Conservation (phyloP, 2,797 vertebrate genomes). For the Bryconaethiops microstoma region DNA sequence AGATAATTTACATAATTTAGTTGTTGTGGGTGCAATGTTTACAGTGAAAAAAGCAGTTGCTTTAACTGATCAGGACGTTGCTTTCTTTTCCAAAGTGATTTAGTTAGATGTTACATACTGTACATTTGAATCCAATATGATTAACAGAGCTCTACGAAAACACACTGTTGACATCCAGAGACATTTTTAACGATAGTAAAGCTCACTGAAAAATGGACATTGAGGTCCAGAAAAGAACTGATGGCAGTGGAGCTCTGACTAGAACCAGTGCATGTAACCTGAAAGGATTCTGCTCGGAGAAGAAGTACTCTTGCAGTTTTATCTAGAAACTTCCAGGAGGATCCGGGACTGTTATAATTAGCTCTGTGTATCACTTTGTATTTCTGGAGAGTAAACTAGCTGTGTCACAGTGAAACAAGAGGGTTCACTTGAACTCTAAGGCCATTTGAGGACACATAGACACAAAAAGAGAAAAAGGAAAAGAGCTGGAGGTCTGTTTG, state of each 20-base stretch:
- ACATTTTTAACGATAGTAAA: not conserved
- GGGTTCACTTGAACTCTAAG: slow-evolving; percentile 6
- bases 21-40: too few species aligned
- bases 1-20: too few species aligned
- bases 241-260: not conserved
- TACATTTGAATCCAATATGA: not conserved
- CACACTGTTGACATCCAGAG: not conserved
- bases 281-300: not conserved
- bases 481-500: not conserved
- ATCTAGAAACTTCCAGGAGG: not conserved
- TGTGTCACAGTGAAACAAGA: slow-evolving; percentile 4
- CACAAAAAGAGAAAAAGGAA: not conserved
- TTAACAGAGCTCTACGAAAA: not conserved
- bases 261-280: not conserved
- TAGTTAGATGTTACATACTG: not conserved
- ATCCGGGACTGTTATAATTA: slow-evolving; percentile 14
- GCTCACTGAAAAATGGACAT: not conserved
- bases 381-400: slow-evolving; percentile 6
- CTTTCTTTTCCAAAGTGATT: too few species aligned
- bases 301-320: not conserved
- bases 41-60: too few species aligned
- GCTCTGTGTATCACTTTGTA: slow-evolving; percentile 6
- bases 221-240: not conserved
- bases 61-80: too few species aligned
- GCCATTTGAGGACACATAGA: not conserved